Evolutionary conservation across 2,113 vertebrate genomes (phyloP).

Genomic region (Pogonocichla stellata): DNA sequence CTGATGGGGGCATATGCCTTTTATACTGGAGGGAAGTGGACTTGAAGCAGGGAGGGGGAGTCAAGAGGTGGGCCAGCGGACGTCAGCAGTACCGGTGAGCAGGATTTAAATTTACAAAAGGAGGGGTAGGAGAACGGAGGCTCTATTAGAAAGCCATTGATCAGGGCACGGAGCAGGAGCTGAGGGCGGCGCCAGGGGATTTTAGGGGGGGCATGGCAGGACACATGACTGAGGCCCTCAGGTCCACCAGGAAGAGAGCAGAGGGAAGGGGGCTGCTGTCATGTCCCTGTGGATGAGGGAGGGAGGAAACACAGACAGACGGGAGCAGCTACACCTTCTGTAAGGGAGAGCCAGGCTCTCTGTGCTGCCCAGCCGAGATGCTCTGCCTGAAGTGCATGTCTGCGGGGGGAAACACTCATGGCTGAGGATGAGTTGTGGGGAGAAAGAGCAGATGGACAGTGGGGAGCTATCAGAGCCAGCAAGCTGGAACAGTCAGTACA

Average conservation of each 20-base stretch:
- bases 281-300: accelerated
- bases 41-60: constrained; percentile 5
- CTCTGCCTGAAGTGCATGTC: accelerated
- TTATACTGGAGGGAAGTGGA: constrained; percentile 38
- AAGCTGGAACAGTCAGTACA: background rate
- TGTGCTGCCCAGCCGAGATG: background rate
- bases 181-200: background rate
- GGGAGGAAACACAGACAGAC: accelerated
- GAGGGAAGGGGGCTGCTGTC: background rate
- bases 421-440: background rate
- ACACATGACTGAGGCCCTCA: background rate
- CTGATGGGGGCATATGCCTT: constrained; percentile 12
- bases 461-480: background rate
- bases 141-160: background rate
- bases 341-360: background rate
- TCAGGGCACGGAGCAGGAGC: background rate
- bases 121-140: background rate
- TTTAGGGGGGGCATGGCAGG: background rate
- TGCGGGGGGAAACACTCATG: accelerated
- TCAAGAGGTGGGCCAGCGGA: constrained; percentile 43
- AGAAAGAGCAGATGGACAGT: background rate
- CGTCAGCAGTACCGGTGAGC: constrained; percentile 40
- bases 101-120: constrained; percentile 36
- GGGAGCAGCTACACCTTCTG: background rate
- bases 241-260: background rate